Conservation (phyloP, 2,888 invertebrate genomes). For the Arenicola marina region DNA sequence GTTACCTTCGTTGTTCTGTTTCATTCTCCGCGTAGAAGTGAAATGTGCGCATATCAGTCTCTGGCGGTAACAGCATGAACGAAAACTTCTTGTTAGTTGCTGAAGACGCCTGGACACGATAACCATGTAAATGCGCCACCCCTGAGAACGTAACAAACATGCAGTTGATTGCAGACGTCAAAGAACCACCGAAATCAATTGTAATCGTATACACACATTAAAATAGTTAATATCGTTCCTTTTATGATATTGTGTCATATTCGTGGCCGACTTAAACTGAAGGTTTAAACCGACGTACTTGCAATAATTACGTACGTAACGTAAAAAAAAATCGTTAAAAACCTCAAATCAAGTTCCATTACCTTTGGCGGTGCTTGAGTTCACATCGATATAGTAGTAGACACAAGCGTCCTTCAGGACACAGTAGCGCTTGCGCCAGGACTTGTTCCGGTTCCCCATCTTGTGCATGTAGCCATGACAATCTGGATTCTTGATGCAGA, state of each 20-base stretch:
- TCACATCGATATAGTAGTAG: conserved; percentile 88
- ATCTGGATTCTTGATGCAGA: conserved; percentile 80
- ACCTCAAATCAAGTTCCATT: no score
- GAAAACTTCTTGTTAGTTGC: conserved; percentile 86
- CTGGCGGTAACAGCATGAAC: conserved; percentile 88
- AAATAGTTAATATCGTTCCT: no score
- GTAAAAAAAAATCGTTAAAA: neutral
- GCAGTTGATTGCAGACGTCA: neutral
- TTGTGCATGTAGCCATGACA: conserved; percentile 92
- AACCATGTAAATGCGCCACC: conserved; percentile 92
- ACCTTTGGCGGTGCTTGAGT: conserved; percentile 85
- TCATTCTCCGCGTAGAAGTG: conserved; percentile 93
- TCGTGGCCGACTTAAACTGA: no score
- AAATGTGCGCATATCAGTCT: conserved; percentile 83
- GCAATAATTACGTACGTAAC: neutral
- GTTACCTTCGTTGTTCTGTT: conserved; percentile 71
- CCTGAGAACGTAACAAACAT: conserved; percentile 65
- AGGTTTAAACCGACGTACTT: no score
- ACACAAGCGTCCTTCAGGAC: conserved; percentile 93
- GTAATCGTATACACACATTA: no score
- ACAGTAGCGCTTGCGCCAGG: conserved; percentile 91
- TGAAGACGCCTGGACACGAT: conserved; percentile 79
- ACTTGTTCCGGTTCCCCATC: conserved; percentile 72
- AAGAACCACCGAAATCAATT: no score
- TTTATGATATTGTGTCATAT: no score